Evolutionary conservation across 2,113 vertebrate genomes (phyloP).

Genomic region (Caloenas nicobarica): DNA sequence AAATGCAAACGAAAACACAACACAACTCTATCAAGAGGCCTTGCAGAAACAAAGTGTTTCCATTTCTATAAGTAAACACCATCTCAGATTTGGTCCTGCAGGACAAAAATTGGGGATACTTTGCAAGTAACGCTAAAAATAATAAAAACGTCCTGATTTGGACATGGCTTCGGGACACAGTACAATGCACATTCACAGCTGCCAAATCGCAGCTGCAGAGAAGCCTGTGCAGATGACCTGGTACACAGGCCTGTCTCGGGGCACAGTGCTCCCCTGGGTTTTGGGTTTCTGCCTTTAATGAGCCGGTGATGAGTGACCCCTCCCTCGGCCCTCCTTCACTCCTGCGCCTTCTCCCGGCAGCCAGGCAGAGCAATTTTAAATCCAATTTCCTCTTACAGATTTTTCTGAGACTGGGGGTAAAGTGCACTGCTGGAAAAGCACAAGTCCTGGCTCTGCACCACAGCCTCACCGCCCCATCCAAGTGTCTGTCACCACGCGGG

Average conservation of each 20-base stretch:
- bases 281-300: constrained; percentile 34
- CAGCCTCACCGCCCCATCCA: accelerated
- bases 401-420: not conserved
- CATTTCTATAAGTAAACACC: not conserved
- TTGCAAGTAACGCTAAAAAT: not conserved
- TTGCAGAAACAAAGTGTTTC: not conserved
- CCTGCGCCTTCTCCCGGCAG: not conserved
- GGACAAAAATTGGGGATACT: not conserved
- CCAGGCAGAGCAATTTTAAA: not conserved
- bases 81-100: not conserved
- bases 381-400: not conserved
- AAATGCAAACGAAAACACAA: not conserved
- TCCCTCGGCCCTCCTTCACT: not conserved
- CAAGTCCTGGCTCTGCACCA: not conserved
- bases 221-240: not conserved
- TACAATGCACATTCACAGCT: not conserved
- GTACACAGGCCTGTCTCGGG: not conserved
- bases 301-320: constrained; percentile 42
- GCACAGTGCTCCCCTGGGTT: accelerated
- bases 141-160: not conserved
- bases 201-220: not conserved
- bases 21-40: not conserved
- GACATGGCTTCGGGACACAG: not conserved
- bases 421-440: not conserved
- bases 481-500: not conserved